Conservation (phyloP, 2,113 vertebrate genomes). For the Alouatta palliata region DNA sequence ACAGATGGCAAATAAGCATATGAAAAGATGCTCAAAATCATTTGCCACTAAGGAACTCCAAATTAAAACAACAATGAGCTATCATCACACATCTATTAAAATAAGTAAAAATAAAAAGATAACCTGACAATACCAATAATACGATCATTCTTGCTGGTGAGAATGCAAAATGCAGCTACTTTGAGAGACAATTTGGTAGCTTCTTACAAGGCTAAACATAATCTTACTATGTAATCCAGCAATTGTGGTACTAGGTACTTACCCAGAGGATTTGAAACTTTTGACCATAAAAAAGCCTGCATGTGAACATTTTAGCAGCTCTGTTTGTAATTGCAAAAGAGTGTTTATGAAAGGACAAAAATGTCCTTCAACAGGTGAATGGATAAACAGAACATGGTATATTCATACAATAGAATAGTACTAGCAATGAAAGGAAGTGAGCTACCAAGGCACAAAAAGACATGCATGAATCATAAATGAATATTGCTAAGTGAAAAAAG, state of each 20-base stretch:
- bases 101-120: not conserved
- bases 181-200: not conserved
- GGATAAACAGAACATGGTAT: too few species aligned
- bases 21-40: too few species aligned
- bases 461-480: not conserved
- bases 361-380: not conserved
- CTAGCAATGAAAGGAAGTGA: too few species aligned
- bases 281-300: not conserved
- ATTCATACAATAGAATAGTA: accelerated
- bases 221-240: not conserved
- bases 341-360: not conserved
- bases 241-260: too few species aligned
- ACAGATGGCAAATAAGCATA: not conserved
- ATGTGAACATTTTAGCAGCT: not conserved
- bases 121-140: not conserved
- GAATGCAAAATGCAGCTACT: not conserved
- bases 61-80: too few species aligned
- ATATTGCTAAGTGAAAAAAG: not conserved
- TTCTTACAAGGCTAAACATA: not conserved
- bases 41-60: not conserved
- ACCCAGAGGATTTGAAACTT: not conserved
- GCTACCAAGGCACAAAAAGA: accelerated
- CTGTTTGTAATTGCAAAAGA: not conserved
- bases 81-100: not conserved
- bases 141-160: not conserved